These are phyloP conservation scores for Neofelis nebulosa DNA, from an alignment of 2,113 vertebrate genomes.

Conservation along the genomic window DNA sequence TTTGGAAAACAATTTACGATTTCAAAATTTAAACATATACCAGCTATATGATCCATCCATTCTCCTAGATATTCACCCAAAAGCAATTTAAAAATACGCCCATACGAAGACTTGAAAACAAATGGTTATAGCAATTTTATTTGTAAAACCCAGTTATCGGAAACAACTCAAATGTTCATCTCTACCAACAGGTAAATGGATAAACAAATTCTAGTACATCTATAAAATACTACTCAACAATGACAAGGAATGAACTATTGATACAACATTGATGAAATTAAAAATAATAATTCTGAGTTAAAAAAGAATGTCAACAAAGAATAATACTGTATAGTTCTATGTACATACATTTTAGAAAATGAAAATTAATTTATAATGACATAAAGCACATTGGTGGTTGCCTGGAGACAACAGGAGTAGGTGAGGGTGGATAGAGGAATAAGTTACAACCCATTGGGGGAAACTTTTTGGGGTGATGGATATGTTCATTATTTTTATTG, in stretches of 20 bases:
- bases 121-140: neutral
- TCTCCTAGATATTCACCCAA: neutral
- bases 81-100: neutral
- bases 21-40: neutral
- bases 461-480: neutral
- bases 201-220: neutral
- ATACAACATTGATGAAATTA: neutral
- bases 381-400: neutral
- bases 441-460: neutral
- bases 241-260: neutral
- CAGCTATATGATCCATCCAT: neutral
- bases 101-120: neutral
- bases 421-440: neutral
- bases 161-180: neutral
- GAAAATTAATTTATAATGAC: neutral
- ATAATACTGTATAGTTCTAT: neutral
- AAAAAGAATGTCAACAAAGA: neutral
- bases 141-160: neutral
- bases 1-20: conserved; percentile 1
- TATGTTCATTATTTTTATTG: neutral
- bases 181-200: neutral
- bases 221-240: neutral
- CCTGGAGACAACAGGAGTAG: neutral
- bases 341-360: conserved; percentile 33
- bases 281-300: neutral